These are phyloP conservation scores for Crotalus viridis DNA, from an alignment of 2,113 vertebrate genomes.

Conservation along the genomic window DNA sequence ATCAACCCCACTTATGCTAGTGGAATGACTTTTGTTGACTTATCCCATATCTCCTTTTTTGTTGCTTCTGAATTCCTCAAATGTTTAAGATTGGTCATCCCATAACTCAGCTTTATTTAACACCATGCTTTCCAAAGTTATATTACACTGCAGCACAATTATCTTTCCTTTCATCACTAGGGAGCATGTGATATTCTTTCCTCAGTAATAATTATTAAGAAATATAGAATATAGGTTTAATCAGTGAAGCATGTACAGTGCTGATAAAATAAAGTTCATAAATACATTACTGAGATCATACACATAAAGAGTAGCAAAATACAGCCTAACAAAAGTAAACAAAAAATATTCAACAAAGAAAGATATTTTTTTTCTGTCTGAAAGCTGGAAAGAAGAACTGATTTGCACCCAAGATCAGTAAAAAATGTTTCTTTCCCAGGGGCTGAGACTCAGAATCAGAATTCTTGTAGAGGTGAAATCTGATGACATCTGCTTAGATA, in stretches of 20 bases:
- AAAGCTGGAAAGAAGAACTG: not conserved
- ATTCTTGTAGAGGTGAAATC: not conserved
- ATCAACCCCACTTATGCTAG: not conserved
- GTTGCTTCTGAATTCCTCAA: not conserved
- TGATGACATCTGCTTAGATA: not conserved
- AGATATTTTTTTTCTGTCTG: not conserved
- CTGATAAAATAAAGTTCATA: not conserved
- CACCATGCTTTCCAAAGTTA: not conserved
- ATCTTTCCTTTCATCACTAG: not conserved
- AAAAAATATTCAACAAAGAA: not conserved
- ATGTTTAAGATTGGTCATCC: not conserved
- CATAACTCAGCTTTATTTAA: rapidly evolving
- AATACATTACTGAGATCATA: not conserved
- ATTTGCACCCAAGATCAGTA: not conserved
- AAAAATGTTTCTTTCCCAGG: not conserved
- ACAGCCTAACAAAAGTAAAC: not conserved
- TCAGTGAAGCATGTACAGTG: not conserved
- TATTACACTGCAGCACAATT: not conserved
- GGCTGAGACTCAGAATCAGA: not conserved
- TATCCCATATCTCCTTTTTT: not conserved
- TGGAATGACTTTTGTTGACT: not conserved
- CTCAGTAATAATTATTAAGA: not conserved
- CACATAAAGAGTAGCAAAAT: not conserved
- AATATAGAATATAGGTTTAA: not conserved
- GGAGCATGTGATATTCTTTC: rapidly evolving